Conservation (phyloP, 2,888 invertebrate genomes). For the Agonum fuliginosum region DNA sequence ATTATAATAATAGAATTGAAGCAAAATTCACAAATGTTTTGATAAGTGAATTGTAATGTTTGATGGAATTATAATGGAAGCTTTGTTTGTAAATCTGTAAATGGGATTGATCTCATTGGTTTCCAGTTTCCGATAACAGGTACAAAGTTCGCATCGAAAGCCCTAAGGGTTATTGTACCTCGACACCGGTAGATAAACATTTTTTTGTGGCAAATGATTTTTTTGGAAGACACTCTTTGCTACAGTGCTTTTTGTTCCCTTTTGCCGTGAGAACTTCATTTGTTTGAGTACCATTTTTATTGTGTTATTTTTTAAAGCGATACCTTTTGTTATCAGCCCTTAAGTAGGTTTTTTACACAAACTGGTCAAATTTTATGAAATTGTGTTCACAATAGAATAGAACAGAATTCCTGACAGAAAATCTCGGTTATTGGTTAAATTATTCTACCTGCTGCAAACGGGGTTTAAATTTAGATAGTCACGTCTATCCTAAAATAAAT, state of each 20-base stretch:
- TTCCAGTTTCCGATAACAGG: constrained; percentile 21
- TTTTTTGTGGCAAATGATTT: constrained; percentile 25
- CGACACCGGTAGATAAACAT: constrained; percentile 14
- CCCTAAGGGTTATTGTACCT: constrained; percentile 34
- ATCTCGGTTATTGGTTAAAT: constrained; percentile 29
- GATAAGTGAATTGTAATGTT: constrained; percentile 23
- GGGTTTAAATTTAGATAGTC: constrained; percentile 10
- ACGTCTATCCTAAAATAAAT: constrained; percentile 1
- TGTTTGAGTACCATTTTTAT: constrained; percentile 37
- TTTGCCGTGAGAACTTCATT: constrained; percentile 38
- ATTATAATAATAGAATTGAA: background rate
- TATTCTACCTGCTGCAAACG: constrained; percentile 27
- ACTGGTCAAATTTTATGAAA: constrained; percentile 17
- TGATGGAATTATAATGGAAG: constrained; percentile 32
- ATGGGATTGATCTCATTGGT: background rate
- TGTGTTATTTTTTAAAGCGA: constrained; percentile 41
- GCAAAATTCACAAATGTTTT: constrained; percentile 15
- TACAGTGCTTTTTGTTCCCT: constrained; percentile 9
- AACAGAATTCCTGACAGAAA: background rate
- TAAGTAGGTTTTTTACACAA: constrained; percentile 17
- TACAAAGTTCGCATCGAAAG: constrained; percentile 37
- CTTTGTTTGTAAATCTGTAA: constrained; percentile 31
- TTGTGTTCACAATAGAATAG: background rate
- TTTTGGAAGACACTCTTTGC: constrained; percentile 34
- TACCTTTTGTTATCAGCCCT: constrained; percentile 32